A percentile compares a stretch with the other conserved stretches of the same genome.
Evolutionary conservation across 1,140 invertebrate species (phyloP).

Genomic region (Aphaenogaster ashmeadi): DNA sequence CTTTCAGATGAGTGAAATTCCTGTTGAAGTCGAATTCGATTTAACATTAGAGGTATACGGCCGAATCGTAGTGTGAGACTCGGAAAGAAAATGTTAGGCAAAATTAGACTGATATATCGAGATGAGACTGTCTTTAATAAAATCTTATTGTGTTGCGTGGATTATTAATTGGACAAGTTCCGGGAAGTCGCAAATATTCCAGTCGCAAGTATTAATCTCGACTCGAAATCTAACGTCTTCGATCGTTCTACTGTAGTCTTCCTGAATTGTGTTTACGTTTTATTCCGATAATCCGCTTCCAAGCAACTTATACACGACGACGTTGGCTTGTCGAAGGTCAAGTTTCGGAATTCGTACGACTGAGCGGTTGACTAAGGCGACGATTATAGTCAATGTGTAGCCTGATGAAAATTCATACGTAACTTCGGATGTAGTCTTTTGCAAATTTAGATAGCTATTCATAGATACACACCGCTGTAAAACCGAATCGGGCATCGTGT

Average conservation of each 20-base stretch:
- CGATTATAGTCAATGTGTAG: neutral
- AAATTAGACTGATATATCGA: neutral
- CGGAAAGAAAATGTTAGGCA: neutral
- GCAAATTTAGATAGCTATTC: neutral
- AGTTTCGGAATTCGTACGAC: slow-evolving; percentile 31
- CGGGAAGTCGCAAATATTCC: neutral
- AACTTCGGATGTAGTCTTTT: neutral
- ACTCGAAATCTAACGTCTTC: neutral
- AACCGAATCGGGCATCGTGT: neutral
- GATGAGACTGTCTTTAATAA: neutral
- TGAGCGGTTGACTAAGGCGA: neutral
- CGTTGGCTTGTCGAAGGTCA: slow-evolving; percentile 29
- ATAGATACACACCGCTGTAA: neutral
- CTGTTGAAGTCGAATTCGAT: neutral
- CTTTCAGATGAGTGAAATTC: neutral
- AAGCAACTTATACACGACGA: neutral
- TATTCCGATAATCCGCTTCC: slow-evolving; percentile 9
- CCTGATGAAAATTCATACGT: slow-evolving; percentile 9
- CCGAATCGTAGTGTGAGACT: neutral
- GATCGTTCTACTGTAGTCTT: neutral
- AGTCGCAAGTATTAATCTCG: slow-evolving; percentile 6
- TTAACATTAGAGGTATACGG: neutral
- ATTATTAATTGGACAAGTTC: slow-evolving; percentile 12
- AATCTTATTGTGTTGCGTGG: neutral
- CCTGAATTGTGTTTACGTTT: slow-evolving; percentile 19